phyloP scores from a whole-genome alignment of 2,888 invertebrate species.

The Frankliniella fusca region DNA sequence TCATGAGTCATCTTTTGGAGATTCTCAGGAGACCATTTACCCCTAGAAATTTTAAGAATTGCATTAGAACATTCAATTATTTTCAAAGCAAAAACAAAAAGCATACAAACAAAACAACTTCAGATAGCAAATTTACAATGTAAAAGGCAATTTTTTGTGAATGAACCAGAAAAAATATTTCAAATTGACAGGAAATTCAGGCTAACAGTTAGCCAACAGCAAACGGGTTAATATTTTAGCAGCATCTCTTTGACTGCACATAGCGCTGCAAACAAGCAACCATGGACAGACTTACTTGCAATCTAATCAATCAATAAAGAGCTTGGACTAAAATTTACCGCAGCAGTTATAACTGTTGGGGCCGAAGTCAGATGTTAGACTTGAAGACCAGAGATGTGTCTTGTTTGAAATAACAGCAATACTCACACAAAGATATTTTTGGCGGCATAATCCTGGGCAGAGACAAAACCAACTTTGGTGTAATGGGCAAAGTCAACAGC shows the following conservation, averaged over 20 bases:
- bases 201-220: too few relatives aligned
- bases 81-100: not conserved
- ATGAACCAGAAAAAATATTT: too few relatives aligned
- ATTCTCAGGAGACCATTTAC: conserved; percentile 71
- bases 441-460: not conserved
- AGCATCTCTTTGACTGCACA: not conserved
- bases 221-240: not conserved
- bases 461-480: conserved; percentile 1
- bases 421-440: conserved; percentile 21
- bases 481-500: not conserved
- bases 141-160: not conserved
- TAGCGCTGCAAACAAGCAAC: not conserved
- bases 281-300: not conserved
- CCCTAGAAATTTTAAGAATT: conserved; percentile 53
- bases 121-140: not conserved
- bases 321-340: not conserved
- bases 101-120: not conserved
- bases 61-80: not conserved
- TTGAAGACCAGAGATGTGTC: too few relatives aligned
- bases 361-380: not conserved
- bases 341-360: conserved; percentile 8
- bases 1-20: conserved; percentile 63
- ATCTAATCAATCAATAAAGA: not conserved
- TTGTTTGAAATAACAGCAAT: not conserved
- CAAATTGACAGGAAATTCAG: too few relatives aligned